Evolutionary conservation across 92 coral and sea anemone genomes (phyloP).

Genomic region (Actinostola sp.): DNA sequence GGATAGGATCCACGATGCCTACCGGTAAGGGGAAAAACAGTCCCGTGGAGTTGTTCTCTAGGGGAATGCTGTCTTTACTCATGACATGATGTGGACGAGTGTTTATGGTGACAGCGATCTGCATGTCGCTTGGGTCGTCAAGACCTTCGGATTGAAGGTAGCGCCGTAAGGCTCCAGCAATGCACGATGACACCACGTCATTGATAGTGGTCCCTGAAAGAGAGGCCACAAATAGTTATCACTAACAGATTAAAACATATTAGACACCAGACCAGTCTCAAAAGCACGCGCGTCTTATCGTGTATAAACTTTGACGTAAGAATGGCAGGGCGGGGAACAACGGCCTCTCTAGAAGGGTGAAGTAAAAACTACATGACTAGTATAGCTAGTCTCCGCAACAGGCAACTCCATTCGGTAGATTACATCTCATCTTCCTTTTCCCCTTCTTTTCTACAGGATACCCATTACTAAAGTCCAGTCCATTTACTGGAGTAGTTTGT

Average conservation of each 20-base stretch:
- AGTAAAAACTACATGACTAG: no score
- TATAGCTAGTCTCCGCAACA: no score
- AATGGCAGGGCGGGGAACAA: no score
- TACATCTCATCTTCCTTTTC: no score
- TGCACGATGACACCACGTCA: slow-evolving; percentile 88
- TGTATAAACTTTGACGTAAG: no score
- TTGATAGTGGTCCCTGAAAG: slow-evolving; percentile 89
- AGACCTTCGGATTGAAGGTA: slow-evolving; percentile 80
- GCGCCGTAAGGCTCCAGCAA: slow-evolving; percentile 91
- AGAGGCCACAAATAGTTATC: neutral
- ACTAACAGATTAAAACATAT: neutral
- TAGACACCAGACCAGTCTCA: no score
- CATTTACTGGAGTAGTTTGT: no score
- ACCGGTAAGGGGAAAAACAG: slow-evolving; percentile 86
- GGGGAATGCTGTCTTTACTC: slow-evolving; percentile 79
- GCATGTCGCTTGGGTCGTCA: slow-evolving; percentile 86
- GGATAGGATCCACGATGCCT: slow-evolving; percentile 56
- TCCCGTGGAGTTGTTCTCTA: slow-evolving; percentile 93
- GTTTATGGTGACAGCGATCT: slow-evolving; percentile 90
- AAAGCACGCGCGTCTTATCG: no score
- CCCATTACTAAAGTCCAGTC: no score
- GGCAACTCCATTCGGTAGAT: no score
- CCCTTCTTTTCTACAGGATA: no score
- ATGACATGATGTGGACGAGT: slow-evolving; percentile 76
- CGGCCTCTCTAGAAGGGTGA: no score